Base-by-base conservation (phyloP, 2,888 invertebrate genomes). In the Cantharis rufa region DNA sequence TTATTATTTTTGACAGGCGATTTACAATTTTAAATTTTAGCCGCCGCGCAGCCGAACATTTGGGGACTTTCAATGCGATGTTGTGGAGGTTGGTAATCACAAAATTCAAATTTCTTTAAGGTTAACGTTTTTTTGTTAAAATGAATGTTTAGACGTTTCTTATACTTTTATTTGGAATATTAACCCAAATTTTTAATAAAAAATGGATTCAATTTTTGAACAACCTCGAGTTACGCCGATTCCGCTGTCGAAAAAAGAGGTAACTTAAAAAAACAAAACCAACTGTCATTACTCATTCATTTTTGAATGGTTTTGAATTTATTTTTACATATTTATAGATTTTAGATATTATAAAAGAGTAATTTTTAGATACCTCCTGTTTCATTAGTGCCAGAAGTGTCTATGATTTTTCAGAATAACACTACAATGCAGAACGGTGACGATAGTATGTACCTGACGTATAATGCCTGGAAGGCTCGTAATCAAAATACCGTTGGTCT, bases 191-290 rank as follows among this genome's bases (percentile, higher is more conserved):
- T 21, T 66, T 18, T 9, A 7, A 2, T 21, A 18, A 9, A 66
- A 78, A 78, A 88, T 88, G 88, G 87, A 88, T 83, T 88, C 87
- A 1, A 86, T 87, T 83, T 87, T 85, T 79, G 87, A 87, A 69
- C 83, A 83, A 48, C 87, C 87, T 0, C 83, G 87, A 81, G 82
- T 77, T 63, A 84, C 84, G 11, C 87, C 87, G 24, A 80, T 80
- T 70, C 86, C 85, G 77, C 80, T 66, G 75, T 83, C 21, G 82
- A 84, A 74, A 82, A 78, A 79, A 86, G 86, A 82, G 64, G 75
- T 62, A 48, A 48, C 7, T 48, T 48, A 5, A 32, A 48, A n/a
- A 48, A 48, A n/a, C 5, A 48, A 7, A 5, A 48, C 9, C n/a
- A 48, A 48, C 48, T 48, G 48, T 48, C 48, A 48, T n/a, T n/a